Evolutionary conservation across 2,113 vertebrate genomes (phyloP).

Genomic region (Emydura subglobosa): DNA sequence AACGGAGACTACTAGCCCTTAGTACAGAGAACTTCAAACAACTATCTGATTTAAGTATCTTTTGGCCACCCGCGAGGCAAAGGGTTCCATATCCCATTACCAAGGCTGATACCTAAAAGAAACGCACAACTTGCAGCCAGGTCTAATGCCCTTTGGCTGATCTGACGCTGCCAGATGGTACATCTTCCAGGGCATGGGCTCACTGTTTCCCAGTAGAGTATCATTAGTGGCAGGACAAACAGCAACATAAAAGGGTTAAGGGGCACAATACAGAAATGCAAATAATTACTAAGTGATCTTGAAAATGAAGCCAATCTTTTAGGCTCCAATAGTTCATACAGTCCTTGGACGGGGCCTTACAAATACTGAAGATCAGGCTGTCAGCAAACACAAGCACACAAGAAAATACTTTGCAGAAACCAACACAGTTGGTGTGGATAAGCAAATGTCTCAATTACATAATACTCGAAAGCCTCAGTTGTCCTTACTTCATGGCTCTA

Average conservation of each 20-base stretch:
- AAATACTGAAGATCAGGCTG: not conserved
- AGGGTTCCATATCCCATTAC: not conserved
- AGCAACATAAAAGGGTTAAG: not conserved
- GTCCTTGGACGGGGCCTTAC: not conserved
- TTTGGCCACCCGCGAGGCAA: not conserved
- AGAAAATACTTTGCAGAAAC: not conserved
- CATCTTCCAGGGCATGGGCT: not conserved
- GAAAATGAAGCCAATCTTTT: not conserved
- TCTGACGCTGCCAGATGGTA: fast-evolving
- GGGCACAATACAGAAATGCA: not conserved
- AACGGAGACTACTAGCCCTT: not conserved
- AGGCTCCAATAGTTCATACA: not conserved
- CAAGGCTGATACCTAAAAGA: not conserved
- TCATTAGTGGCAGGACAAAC: not conserved
- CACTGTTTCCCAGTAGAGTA: not conserved
- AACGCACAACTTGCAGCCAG: not conserved
- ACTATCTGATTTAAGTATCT: not conserved
- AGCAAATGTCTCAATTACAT: not conserved
- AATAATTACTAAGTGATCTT: not conserved
- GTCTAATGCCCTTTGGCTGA: not conserved
- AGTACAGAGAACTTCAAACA: not conserved
- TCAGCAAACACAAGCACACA: not conserved
- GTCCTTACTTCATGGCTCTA: not conserved
- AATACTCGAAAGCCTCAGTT: not conserved
- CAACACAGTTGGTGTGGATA: not conserved